A percentile compares a stretch with the other conserved stretches of the same genome.
These are phyloP conservation scores for Peromyscus melanophrys DNA, from an alignment of 2,797 vertebrate genomes.

Conservation along the genomic window DNA sequence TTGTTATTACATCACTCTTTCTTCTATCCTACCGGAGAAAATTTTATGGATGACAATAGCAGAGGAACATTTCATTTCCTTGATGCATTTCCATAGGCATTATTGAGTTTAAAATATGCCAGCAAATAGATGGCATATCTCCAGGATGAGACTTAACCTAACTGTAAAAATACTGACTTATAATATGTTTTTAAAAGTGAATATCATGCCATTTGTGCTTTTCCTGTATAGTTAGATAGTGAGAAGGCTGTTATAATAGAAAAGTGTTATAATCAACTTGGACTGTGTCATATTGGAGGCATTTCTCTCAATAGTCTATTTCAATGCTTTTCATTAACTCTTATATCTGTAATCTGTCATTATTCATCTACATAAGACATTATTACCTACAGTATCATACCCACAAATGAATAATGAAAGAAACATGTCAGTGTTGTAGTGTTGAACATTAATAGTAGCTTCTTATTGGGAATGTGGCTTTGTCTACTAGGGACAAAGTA, in stretches of 20 bases:
- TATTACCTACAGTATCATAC: neutral
- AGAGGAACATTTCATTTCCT: neutral
- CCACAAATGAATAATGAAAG: neutral
- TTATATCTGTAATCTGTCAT: neutral
- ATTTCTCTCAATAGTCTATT: conserved; percentile 23
- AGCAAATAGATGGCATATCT: neutral
- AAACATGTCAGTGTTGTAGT: neutral
- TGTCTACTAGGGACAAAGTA: neutral
- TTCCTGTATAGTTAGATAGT: neutral
- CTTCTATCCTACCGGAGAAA: neutral
- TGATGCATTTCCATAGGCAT: neutral
- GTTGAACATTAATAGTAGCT: neutral
- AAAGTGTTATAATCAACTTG: neutral
- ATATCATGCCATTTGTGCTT: neutral
- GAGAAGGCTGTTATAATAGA: neutral
- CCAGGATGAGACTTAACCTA: conserved; percentile 7
- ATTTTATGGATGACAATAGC: neutral
- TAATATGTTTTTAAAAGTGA: conserved; percentile 64
- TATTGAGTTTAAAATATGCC: neutral
- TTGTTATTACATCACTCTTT: neutral
- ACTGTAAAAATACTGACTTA: neutral
- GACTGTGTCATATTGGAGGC: neutral
- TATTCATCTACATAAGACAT: neutral
- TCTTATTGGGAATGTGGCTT: neutral
- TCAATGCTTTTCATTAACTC: neutral